Percentiles rank a stretch among this genome's conserved stretches.
These are phyloP conservation scores for Bombus superbus DNA, from an alignment of 1,140 invertebrate genomes.

Conservation along the genomic window DNA sequence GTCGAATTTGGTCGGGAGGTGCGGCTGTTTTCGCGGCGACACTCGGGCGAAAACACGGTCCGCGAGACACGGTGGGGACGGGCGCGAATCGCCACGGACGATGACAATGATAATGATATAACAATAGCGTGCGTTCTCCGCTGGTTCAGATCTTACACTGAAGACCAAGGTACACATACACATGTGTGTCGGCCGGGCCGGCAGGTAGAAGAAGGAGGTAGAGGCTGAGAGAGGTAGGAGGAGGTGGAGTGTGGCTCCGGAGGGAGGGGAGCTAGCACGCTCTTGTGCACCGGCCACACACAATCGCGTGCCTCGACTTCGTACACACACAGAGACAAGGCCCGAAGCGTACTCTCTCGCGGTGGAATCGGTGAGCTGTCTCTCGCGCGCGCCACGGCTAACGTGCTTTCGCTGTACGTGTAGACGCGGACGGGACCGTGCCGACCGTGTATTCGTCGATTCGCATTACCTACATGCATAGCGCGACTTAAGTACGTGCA, in stretches of 20 bases:
- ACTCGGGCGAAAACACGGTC: conserved; percentile 21
- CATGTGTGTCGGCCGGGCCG: conserved; percentile 77
- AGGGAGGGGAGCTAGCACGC: conserved; percentile 67
- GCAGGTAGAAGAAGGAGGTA: conserved; percentile 74
- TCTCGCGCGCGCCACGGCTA: conserved; percentile 26
- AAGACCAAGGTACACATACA: conserved; percentile 81
- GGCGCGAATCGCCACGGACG: conserved; percentile 62
- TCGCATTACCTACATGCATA: background rate
- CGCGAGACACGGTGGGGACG: conserved; percentile 39
- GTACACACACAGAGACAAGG: conserved; percentile 1
- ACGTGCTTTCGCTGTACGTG: conserved; percentile 23
- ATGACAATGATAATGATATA: conserved; percentile 82
- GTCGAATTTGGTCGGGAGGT: background rate
- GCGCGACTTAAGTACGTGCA: background rate
- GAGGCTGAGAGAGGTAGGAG: conserved; percentile 66
- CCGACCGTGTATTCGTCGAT: background rate
- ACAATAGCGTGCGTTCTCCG: conserved; percentile 83
- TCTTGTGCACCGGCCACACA: conserved; percentile 74
- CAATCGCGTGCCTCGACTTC: conserved; percentile 54
- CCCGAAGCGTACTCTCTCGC: conserved; percentile 24
- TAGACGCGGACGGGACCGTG: conserved; percentile 19
- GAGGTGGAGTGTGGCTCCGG: conserved; percentile 72
- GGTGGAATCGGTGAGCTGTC: conserved; percentile 43
- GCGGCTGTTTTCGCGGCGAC: conserved; percentile 8
- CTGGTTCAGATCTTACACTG: conserved; percentile 83